phyloP scores from a whole-genome alignment of 2,113 vertebrate genomes.

The Otocyon megalotis region DNA sequence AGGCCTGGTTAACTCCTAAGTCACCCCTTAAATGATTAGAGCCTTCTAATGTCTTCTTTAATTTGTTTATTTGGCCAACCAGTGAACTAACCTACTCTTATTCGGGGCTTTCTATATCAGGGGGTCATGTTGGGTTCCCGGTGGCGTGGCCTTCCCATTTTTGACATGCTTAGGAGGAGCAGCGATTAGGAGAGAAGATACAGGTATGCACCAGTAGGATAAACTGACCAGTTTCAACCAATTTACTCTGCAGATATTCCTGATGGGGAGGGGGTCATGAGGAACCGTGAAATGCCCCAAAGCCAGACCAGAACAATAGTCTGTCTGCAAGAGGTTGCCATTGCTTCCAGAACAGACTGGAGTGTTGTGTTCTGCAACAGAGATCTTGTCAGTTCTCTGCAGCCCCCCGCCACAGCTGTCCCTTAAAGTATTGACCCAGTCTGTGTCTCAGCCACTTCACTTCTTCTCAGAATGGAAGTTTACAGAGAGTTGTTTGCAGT shows the following conservation, averaged over 20 bases:
- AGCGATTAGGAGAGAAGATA: not conserved
- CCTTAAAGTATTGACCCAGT: not conserved
- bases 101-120: not conserved
- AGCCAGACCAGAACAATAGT: not conserved
- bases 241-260: not conserved
- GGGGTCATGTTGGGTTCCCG: not conserved
- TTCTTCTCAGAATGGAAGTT: conserved; percentile 2
- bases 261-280: not conserved
- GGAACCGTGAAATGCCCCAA: not conserved
- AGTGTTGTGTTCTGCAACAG: not conserved
- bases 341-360: not conserved
- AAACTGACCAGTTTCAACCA: not conserved
- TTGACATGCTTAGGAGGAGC: not conserved
- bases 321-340: not conserved
- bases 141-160: not conserved
- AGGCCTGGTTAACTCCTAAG: not conserved
- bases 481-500: not conserved
- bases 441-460: not conserved
- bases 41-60: not conserved
- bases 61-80: not conserved
- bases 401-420: not conserved
- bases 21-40: not conserved
- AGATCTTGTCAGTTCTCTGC: not conserved
- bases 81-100: not conserved
- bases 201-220: too few species aligned